Evolutionary conservation across 2,113 vertebrate species (phyloP), one percentile per base, ranked within the genome.

Genomic region (Axis porcinus): DNA sequence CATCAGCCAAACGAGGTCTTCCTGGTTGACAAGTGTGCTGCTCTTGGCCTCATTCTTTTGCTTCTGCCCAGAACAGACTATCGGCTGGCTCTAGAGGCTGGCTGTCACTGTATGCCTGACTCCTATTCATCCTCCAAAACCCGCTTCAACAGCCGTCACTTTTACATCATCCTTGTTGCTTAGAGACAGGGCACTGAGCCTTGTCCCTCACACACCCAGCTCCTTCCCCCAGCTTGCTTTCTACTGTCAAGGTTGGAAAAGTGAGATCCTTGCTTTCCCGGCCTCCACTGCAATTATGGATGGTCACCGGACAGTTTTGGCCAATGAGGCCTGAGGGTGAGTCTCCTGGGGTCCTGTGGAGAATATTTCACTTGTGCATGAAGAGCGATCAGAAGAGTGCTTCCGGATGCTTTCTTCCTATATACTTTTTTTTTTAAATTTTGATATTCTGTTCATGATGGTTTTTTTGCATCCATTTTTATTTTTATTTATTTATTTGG

Each of bases 1-100:
- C 28, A 11, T 1, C 3, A 1, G 30, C 57, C 64, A 25, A 7
- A 1, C 0, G 54, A 14, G 64, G 52, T 0, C 0, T 30, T 25
- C 54, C 40, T 0, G 25, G 47, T 40, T 30, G 2, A 40, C 16
- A 25, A 14, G 36, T 0, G 7, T 5, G 55, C 64, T 14, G 6
- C 0, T 21, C 64, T 7, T 0, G 15, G 2, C 27, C 54, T 33
- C 43, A 7, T 0, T 2, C 40, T 82, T 17, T 4, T 0, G 11
- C 33, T 17, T 67, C 60, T 6, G 9, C 52, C 84, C 7, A 3
- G 13, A 50, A 36, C 30, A 1, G 30, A 5, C 28, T 13, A 50
- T 50, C 12, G 47, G 47, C 47, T 50, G 47, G 11, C 47, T 2
- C 57, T 16, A 1, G 6, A 1, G 43, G 27, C 83, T 30, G 28